Conservation (phyloP, 1,140 invertebrate species). For the Drosophila auraria region DNA sequence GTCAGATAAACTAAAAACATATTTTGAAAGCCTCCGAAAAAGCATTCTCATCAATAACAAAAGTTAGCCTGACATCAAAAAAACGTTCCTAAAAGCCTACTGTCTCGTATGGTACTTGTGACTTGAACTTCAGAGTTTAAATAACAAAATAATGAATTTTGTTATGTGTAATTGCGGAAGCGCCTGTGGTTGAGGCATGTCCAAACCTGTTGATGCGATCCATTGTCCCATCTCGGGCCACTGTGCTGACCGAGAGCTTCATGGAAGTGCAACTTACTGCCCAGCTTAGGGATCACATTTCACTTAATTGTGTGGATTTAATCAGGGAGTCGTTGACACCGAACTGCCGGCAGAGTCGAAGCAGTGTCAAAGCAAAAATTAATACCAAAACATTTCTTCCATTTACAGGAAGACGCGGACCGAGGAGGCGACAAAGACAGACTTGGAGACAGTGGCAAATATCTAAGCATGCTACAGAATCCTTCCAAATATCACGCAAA, state of each 20-base stretch:
- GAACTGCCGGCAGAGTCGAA: slow-evolving; percentile 4
- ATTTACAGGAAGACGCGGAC: slow-evolving; percentile 31
- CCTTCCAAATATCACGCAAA: slow-evolving; percentile 85
- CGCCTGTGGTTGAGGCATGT: neutral
- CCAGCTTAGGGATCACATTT: slow-evolving; percentile 37
- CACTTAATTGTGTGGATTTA: slow-evolving; percentile 71
- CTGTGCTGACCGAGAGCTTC: slow-evolving; percentile 27
- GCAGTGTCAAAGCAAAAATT: slow-evolving; percentile 28
- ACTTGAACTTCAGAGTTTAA: too few relatives aligned
- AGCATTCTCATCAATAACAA: too few relatives aligned
- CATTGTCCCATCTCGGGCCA: slow-evolving; percentile 29
- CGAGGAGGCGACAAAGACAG: slow-evolving; percentile 2
- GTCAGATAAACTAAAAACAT: too few relatives aligned
- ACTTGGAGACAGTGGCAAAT: slow-evolving; percentile 59
- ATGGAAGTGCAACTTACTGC: slow-evolving; percentile 35
- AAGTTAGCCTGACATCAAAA: too few relatives aligned
- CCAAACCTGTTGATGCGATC: slow-evolving; percentile 14
- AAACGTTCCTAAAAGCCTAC: too few relatives aligned
- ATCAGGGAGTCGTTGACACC: slow-evolving; percentile 69
- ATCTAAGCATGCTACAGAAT: slow-evolving; percentile 84
- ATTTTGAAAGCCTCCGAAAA: too few relatives aligned
- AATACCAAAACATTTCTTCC: slow-evolving; percentile 41
- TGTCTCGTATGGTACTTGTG: too few relatives aligned
- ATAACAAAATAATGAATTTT: neutral
- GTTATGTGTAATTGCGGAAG: slow-evolving; percentile 11